A percentile compares a stretch with the other conserved stretches of the same genome.
phyloP scores from a whole-genome alignment of 2,797 vertebrate species.

The Amphiprion clarkii region DNA sequence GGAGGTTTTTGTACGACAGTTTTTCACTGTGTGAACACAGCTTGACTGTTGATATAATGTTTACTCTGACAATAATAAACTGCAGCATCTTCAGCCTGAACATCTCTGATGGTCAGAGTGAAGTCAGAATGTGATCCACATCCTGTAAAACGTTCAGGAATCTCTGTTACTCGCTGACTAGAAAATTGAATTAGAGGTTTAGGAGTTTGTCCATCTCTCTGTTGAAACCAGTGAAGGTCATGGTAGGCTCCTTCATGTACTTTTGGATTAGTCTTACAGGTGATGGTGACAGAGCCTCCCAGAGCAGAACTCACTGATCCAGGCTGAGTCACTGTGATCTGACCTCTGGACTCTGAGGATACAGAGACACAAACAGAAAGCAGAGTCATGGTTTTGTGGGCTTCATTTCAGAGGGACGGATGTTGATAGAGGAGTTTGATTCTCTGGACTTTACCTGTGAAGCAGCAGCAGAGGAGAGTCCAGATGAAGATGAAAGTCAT shows the following conservation, averaged over 20 bases:
- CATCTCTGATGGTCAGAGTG: slow-evolving; percentile 32
- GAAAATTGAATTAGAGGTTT: not conserved
- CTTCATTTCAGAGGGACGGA: too few relatives aligned
- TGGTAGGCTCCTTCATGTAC: too few relatives aligned
- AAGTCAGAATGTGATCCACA: slow-evolving; percentile 29
- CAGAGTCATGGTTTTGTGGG: too few relatives aligned
- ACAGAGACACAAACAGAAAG: too few relatives aligned
- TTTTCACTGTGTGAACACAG: slow-evolving; percentile 19
- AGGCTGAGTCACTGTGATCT: too few relatives aligned
- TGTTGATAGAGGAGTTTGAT: not conserved
- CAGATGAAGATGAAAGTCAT: too few relatives aligned
- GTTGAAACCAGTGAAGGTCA: not conserved
- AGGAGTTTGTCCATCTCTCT: not conserved
- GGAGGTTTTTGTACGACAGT: slow-evolving; percentile 19
- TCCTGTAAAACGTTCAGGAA: slow-evolving; percentile 12
- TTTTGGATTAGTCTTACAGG: not conserved
- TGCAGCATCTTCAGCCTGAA: not conserved
- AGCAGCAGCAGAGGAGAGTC: too few relatives aligned
- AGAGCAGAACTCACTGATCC: not conserved
- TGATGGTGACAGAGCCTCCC: slow-evolving; percentile 11
- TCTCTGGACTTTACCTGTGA: not conserved
- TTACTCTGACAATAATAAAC: not conserved
- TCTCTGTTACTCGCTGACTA: not conserved
- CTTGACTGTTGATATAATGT: too few relatives aligned
- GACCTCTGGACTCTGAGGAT: slow-evolving; percentile 11